These are phyloP conservation scores for Pelusios castaneus DNA, from an alignment of 2,113 vertebrate species.

Conservation along the genomic window DNA sequence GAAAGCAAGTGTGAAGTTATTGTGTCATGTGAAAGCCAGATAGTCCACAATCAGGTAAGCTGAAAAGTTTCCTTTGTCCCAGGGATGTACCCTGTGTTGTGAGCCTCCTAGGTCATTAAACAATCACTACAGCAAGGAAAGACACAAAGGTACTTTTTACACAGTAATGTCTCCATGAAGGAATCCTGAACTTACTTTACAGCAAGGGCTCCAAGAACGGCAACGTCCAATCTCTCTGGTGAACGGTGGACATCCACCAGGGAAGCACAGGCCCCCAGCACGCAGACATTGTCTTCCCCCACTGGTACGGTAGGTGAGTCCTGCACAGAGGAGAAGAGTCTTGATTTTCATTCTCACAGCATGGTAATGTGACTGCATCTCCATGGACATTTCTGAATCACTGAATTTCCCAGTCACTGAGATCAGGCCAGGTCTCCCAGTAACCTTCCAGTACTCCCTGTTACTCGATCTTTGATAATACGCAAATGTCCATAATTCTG, in stretches of 20 bases:
- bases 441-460: background rate
- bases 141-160: background rate
- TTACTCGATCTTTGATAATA: background rate
- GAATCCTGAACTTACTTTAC: background rate
- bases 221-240: background rate
- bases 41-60: background rate
- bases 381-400: background rate
- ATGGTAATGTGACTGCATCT: background rate
- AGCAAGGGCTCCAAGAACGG: rapidly evolving
- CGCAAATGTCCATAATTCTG: background rate
- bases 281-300: background rate
- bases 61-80: background rate
- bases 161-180: background rate
- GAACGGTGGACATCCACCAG: background rate
- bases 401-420: background rate
- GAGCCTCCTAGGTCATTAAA: background rate
- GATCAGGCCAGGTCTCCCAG: background rate
- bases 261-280: background rate
- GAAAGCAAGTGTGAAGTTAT: background rate
- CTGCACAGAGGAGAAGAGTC: background rate
- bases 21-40: background rate
- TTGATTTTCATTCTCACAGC: background rate
- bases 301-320: background rate
- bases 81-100: background rate
- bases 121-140: background rate